A percentile compares a stretch with the other conserved stretches of the same genome.
phyloP scores from a whole-genome alignment of 2,888 invertebrate genomes.

The Cryptops parisi region DNA sequence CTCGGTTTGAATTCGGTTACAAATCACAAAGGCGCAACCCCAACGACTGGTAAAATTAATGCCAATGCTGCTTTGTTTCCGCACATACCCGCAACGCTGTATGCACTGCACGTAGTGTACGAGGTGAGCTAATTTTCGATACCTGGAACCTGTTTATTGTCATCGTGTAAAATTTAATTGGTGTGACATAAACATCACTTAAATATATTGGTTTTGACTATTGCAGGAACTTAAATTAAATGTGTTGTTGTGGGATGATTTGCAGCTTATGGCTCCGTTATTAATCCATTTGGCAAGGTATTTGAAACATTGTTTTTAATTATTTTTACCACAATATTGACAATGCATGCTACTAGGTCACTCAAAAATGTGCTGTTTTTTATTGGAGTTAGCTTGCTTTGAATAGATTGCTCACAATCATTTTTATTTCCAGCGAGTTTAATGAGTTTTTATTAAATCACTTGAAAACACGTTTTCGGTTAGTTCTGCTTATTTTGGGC shows the following conservation, averaged over 20 bases:
- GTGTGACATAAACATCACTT: background rate
- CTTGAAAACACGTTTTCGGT: no score
- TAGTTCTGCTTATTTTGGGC: no score
- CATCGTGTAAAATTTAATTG: background rate
- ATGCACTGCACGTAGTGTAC: slow-evolving; percentile 70
- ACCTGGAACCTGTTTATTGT: background rate
- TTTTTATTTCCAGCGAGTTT: slow-evolving; percentile 11
- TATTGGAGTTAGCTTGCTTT: no score
- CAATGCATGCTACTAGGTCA: no score
- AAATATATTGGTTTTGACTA: background rate
- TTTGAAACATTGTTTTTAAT: no score
- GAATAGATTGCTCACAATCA: no score
- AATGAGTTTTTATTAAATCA: no score
- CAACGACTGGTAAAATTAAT: slow-evolving; percentile 39
- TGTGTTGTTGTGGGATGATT: slow-evolving; percentile 48
- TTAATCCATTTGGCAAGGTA: slow-evolving; percentile 43
- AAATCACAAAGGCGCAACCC: background rate
- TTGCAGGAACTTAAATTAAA: slow-evolving; percentile 62
- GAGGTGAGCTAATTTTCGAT: slow-evolving; percentile 39
- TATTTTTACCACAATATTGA: no score
- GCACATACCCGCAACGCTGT: slow-evolving; percentile 57
- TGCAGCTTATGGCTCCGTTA: slow-evolving; percentile 51
- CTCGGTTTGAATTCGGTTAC: background rate
- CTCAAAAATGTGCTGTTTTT: no score
- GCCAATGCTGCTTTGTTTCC: slow-evolving; percentile 52